Base-by-base conservation (phyloP, 2,113 vertebrate species). In the Serinus canaria region DNA sequence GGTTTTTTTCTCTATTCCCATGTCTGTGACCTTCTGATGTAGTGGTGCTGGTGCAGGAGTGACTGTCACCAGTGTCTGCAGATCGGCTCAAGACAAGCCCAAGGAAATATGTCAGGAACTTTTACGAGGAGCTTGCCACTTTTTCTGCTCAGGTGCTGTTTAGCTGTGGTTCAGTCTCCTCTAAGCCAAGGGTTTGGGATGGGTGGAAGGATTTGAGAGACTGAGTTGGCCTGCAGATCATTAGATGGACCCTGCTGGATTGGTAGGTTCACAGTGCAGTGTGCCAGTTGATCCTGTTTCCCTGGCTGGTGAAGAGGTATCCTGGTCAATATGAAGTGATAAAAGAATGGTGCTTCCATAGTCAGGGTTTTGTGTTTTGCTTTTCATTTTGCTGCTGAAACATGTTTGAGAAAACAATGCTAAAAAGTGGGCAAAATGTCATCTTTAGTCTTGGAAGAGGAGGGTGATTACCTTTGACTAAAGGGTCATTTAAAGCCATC, bases 121-220 rank as follows among this genome's bases (percentile, higher is more conserved):
- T 13, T 20, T 8, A 56, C 15, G 37, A 43, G 13, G 8, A 35
- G 9, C 20, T 75, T 59, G 18, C 12, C 12, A 2, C 23, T 25
- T 80, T 35, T 17, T 11, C 28, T 77, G 24, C 37, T 73, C 9
- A 17, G 23, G 10, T 55, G 22, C 20, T 50, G 8, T 55, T 76
- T 23, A 55, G 13, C 25, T 77, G 20, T n/a, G 41, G 11, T 14
- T 69, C 33, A 46, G 15, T 24, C 30, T 80, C 12, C 19, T 23
- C 1, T 11, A 25, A 82, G 10, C n/a, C 52, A 39, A 41, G 12
- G 6, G 19, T 64, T 31, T 0, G 0, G n/a, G 8, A 11, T 55
- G 35, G 3, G 24, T 55, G 15, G 33, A 31, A 64, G 25, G 20
- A 5, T 62, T 84, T 72, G 11, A 43, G 11, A 31, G 30, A 13